Evolutionary conservation across 1,140 invertebrate species (phyloP).

Genomic region (Drosophila lini): DNA sequence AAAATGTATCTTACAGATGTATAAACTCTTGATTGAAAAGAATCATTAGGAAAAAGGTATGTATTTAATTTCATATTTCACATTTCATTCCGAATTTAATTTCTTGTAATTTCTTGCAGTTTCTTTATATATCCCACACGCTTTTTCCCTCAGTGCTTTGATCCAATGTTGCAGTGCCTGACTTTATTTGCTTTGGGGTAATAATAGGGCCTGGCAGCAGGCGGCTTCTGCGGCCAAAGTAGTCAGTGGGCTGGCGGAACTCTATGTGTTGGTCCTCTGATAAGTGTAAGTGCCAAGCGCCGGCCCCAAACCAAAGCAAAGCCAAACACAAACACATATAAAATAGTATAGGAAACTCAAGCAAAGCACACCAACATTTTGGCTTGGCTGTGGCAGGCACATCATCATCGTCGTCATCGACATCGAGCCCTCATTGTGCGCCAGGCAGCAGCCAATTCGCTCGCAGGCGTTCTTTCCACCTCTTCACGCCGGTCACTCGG

Average conservation of each 20-base stretch:
- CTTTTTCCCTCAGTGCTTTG: slow-evolving; percentile 17
- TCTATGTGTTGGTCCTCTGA: slow-evolving; percentile 52
- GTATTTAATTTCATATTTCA: neutral
- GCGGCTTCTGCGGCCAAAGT: slow-evolving; percentile 65
- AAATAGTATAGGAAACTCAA: neutral
- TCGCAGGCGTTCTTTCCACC: slow-evolving; percentile 50
- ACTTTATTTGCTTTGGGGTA: slow-evolving; percentile 75
- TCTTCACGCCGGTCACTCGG: slow-evolving; percentile 34
- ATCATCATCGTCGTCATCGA: slow-evolving; percentile 35
- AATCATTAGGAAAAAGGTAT: neutral
- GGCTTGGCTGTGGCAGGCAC: slow-evolving; percentile 25
- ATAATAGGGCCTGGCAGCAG: slow-evolving; percentile 75
- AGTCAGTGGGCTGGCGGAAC: slow-evolving; percentile 48
- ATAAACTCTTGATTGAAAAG: neutral
- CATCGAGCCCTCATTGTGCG: slow-evolving; percentile 28
- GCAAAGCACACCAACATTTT: slow-evolving; percentile 50
- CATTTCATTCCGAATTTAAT: too few relatives aligned
- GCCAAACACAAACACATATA: slow-evolving; percentile 1
- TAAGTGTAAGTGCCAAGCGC: slow-evolving; percentile 76
- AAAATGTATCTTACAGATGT: neutral
- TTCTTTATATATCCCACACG: neutral
- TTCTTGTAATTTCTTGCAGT: too few relatives aligned
- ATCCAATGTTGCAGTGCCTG: slow-evolving; percentile 48
- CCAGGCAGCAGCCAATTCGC: slow-evolving; percentile 67
- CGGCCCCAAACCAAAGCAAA: slow-evolving; percentile 26